Evolutionary conservation across 2,113 vertebrate species (phyloP), one percentile per base, ranked within the genome.

Genomic region (Manacus vitellinus): DNA sequence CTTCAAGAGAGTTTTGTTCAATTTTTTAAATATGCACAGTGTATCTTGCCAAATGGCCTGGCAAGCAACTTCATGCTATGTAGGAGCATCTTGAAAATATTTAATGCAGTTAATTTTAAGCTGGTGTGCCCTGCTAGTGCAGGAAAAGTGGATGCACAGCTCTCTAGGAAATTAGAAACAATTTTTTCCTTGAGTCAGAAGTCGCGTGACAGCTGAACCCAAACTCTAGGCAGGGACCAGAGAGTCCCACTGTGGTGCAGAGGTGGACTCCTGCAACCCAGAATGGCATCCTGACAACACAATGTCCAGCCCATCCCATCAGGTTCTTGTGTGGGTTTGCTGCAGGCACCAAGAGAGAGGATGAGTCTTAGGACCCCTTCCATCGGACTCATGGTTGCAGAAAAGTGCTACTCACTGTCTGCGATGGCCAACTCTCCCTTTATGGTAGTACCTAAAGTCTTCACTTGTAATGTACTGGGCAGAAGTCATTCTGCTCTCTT

Each of bases 131-230:
- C 82, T 97, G 70, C 89, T 95, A 82, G 44, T 74, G 30, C 0
- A 0, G 66, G 47, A 76, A 39, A 70, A 85, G 24, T 30, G 20
- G 14, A 71, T 41, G 9, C 30, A 39, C 5, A 23, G 8, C 13
- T 84, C 51, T 72, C 74, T 31, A 35, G 39, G 47, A 79, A 92
- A 66, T 79, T 9, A 35, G 52, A n/a, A 89, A 55, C 0, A 0
- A 39, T 55, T 93, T 84, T 59, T 68, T n/a, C 25, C 8, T 58
- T 23, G 25, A 62, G 31, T 62, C 39, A 67, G 54, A 87, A 94
- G 43, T 43, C 0, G 0, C 4, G 5, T 19, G 5, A 71, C 43
- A 74, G 43, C 41, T 61, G 67, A 61, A 56, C 15, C 27, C 0
- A 0, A 47, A 24, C 21, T 62, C 33, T 19, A 35, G 43, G 15